phyloP scores from a whole-genome alignment of 37 sponge, comb jelly and placozoan genomes.

The Theonella swinhoei region DNA sequence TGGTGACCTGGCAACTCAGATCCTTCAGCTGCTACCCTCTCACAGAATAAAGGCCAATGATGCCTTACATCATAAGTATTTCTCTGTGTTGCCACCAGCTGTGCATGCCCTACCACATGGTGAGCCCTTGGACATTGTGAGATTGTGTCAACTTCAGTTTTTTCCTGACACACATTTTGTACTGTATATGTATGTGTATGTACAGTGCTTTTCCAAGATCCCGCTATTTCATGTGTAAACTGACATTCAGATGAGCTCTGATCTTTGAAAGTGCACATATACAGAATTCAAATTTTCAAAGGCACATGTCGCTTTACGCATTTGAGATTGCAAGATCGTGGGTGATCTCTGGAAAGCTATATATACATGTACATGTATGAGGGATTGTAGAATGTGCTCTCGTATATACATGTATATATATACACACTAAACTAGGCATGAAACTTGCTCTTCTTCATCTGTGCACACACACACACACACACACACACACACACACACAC shows the following conservation, averaged over 20 bases:
- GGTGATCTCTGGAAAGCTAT: background rate
- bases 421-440: slow-evolving; percentile 2
- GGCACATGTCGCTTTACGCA: no score
- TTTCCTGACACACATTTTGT: no score
- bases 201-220: no score
- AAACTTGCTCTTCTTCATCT: background rate
- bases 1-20: slow-evolving; percentile 59
- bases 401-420: slow-evolving; percentile 13
- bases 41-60: slow-evolving; percentile 75
- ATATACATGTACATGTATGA: background rate
- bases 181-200: no score
- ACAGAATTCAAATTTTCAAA: no score
- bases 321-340: no score
- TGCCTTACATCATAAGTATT: slow-evolving; percentile 80
- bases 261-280: background rate
- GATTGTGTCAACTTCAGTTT: no score
- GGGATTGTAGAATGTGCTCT: background rate
- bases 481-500: background rate
- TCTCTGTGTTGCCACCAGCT: slow-evolving; percentile 67
- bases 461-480: background rate
- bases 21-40: slow-evolving; percentile 77
- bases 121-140: slow-evolving; percentile 8
- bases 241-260: no score
- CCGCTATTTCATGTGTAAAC: background rate
- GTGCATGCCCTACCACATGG: slow-evolving; percentile 68